These are phyloP conservation scores for Callinectes sapidus DNA, from an alignment of 2,888 invertebrate species.

Conservation along the genomic window DNA sequence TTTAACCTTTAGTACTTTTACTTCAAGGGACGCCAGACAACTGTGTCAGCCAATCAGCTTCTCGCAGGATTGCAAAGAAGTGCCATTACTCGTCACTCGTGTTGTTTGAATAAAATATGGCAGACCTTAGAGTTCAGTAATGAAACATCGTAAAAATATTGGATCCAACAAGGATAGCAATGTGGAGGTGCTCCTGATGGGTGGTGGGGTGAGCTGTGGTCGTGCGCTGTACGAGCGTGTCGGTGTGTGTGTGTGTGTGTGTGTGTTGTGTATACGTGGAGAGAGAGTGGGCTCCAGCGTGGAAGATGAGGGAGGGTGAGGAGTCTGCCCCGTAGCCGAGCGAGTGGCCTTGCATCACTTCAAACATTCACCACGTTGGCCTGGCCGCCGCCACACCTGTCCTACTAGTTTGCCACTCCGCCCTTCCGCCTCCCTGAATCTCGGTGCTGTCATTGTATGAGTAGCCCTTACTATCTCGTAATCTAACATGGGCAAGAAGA, in stretches of 20 bases:
- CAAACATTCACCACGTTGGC: neutral
- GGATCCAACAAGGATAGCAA: neutral
- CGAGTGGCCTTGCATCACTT: neutral
- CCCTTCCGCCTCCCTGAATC: neutral
- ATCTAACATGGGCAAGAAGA: slow-evolving; percentile 31
- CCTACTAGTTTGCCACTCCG: neutral
- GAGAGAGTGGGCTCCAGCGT: slow-evolving; percentile 43
- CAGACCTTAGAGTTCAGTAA: neutral
- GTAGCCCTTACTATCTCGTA: neutral
- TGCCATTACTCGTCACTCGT: neutral
- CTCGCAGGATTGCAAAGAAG: neutral
- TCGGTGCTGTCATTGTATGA: neutral
- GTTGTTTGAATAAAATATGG: neutral
- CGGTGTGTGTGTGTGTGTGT: neutral
- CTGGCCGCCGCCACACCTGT: neutral
- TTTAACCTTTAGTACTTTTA: slow-evolving; percentile 5
- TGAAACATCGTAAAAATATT: neutral
- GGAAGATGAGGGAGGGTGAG: slow-evolving; percentile 33
- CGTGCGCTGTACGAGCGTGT: neutral
- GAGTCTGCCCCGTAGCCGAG: slow-evolving; percentile 37
- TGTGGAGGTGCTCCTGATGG: neutral
- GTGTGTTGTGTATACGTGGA: neutral
- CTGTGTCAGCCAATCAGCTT: neutral
- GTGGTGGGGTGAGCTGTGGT: neutral
- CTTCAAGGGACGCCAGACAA: neutral